phyloP scores from a whole-genome alignment of 2,797 vertebrate genomes.

The Hybognathus amarus region DNA sequence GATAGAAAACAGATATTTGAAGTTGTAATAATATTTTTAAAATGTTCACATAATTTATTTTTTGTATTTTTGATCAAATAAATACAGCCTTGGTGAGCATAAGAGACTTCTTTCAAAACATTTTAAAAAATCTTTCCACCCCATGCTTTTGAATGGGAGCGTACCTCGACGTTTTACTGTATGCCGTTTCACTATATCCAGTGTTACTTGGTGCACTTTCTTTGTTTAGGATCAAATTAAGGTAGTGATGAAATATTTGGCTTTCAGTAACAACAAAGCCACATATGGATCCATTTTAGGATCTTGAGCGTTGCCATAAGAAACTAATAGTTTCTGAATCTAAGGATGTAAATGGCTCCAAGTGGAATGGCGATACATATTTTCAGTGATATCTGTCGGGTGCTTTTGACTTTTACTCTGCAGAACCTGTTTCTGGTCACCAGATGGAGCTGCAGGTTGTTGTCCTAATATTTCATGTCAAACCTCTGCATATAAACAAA shows the following conservation, averaged over 20 bases:
- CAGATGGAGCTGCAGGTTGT: slow-evolving; percentile 71
- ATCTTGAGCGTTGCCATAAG: slow-evolving; percentile 23
- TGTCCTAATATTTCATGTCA: neutral
- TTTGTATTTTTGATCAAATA: neutral
- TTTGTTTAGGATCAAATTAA: neutral
- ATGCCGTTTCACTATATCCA: neutral
- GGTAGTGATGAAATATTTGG: neutral
- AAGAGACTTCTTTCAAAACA: neutral
- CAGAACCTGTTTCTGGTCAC: slow-evolving; percentile 61
- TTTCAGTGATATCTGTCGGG: neutral
- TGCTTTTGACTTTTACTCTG: slow-evolving; percentile 53
- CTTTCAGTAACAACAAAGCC: slow-evolving; percentile 1
- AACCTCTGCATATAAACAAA: slow-evolving; percentile 5
- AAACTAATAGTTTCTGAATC: slow-evolving; percentile 20
- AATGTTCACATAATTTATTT: neutral
- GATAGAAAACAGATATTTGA: neutral
- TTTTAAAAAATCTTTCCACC: neutral
- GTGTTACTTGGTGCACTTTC: neutral
- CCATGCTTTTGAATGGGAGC: neutral
- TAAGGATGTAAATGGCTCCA: neutral
- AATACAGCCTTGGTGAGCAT: neutral
- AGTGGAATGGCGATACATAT: neutral
- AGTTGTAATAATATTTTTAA: neutral
- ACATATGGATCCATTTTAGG: slow-evolving; percentile 14
- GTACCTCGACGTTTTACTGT: too few species aligned